phyloP scores from a whole-genome alignment of 2,888 invertebrate genomes.

The Aproaerema taeniolella region DNA sequence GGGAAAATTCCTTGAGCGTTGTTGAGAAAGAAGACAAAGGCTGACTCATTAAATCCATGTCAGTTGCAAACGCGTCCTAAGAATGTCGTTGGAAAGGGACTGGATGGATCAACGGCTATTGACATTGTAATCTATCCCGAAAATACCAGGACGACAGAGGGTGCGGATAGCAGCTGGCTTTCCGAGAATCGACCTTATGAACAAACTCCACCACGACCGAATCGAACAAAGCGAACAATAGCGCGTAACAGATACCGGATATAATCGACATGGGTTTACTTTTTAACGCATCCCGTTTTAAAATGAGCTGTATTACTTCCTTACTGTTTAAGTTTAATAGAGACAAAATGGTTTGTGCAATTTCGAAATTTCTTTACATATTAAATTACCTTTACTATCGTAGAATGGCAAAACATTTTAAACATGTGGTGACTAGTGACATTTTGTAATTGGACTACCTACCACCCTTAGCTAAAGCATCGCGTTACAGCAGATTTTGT shows the following conservation, averaged over 20 bases:
- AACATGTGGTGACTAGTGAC: too few relatives aligned
- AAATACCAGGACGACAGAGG: conserved; percentile 33
- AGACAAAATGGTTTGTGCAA: conserved; percentile 22
- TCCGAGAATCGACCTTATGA: conserved; percentile 50
- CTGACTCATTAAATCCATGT: conserved; percentile 1
- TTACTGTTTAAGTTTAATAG: too few relatives aligned
- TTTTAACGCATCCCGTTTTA: conserved; percentile 39
- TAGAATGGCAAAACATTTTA: too few relatives aligned
- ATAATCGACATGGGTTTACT: conserved; percentile 55
- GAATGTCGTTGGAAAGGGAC: neutral
- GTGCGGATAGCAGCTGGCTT: conserved; percentile 41
- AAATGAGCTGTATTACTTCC: conserved; percentile 41
- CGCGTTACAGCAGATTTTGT: too few relatives aligned
- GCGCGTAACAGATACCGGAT: conserved; percentile 61
- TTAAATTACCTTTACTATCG: too few relatives aligned
- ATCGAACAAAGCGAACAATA: conserved; percentile 25
- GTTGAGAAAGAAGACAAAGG: neutral
- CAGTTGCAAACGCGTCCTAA: neutral
- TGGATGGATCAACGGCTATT: conserved; percentile 29
- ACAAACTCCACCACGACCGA: conserved; percentile 36
- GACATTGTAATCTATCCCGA: conserved; percentile 56
- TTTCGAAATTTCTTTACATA: conserved; percentile 31
- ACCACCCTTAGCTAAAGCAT: too few relatives aligned
- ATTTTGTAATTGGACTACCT: too few relatives aligned
- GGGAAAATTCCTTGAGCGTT: conserved; percentile 1